Evolutionary conservation across 2,113 vertebrate genomes (phyloP).

Genomic region (Kobus ellipsiprymnus): DNA sequence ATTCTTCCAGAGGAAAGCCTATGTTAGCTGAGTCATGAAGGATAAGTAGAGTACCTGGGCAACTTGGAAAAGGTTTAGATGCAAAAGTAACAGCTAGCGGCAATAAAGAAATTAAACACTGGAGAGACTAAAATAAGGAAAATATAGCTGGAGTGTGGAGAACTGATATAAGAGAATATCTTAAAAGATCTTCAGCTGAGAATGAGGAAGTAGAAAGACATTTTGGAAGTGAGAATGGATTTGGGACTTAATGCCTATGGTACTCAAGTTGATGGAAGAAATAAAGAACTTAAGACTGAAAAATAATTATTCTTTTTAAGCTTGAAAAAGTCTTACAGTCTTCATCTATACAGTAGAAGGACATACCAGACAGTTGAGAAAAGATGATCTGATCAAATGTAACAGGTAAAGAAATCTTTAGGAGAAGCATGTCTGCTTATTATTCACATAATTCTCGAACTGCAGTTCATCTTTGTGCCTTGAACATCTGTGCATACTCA

Average conservation of each 20-base stretch:
- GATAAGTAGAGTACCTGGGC: not conserved
- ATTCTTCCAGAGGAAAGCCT: not conserved
- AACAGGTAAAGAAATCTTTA: not conserved
- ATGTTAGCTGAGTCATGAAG: not conserved
- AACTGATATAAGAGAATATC: not conserved
- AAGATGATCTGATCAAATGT: not conserved
- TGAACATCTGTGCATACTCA: not conserved
- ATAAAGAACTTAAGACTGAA: not conserved
- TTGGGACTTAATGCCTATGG: not conserved
- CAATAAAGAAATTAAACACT: not conserved
- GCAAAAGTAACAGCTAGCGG: not conserved
- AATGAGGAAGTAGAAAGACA: not conserved
- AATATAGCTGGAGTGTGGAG: not conserved
- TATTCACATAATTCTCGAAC: not conserved
- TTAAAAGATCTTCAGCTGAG: not conserved
- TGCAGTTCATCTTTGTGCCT: not conserved
- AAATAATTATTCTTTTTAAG: not conserved
- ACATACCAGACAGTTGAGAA: not conserved
- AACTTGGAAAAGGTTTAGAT: not conserved
- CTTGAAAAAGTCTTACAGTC: not conserved
- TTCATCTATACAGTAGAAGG: not conserved
- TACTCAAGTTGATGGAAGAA: not conserved
- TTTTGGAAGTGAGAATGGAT: not conserved
- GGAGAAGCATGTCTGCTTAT: not conserved
- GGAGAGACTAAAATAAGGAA: not conserved